Evolutionary conservation across 1,140 invertebrate species (phyloP), one percentile per base, ranked within the genome.

Genomic region (Drosophila teissieri): DNA sequence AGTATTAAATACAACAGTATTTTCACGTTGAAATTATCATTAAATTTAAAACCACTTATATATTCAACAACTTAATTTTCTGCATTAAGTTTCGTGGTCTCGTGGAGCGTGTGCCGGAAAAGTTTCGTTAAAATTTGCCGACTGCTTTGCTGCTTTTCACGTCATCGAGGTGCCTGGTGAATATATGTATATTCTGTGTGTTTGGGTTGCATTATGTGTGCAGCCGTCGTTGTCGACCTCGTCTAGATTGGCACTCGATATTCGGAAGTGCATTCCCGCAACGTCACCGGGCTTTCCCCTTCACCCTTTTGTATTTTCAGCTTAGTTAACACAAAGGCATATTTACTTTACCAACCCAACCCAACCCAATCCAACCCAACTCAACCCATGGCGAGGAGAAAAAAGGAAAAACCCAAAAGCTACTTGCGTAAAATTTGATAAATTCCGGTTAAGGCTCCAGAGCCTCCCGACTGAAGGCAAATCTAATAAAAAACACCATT

Each of bases 271-370:
- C 74, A 88, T 85, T 86, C 81, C 56, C 51, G 81, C 82, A 78
- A 70, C 60, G 82, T 85, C 81, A 85, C 56, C 65, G 27, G 40
- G 34, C 45, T 45, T 39, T n/a, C 34, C 46, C 54, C 34, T 11
- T 19, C 24, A 4, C 42, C 63, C 51, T 7, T 49, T 49, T 78
- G 74, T 69, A 72, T 88, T 85, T 88, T 82, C 57, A 75, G 83
- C 82, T 86, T 86, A 86, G 75, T 88, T 88, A 88, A 89, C 79
- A 86, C 83, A 86, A 86, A 88, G 79, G 82, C 82, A 86, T 86
- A 88, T 86, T 86, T 86, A 88, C 83, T 67, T 46, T 64, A 5
- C 12, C 19, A 31, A 31, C 31, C 36, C 51, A 46, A 19, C 40
- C 15, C 14, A 11, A 19, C 31, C 36, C 51, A 46, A 19, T 15